These are phyloP conservation scores for Alviniconcha marisindica DNA, from an alignment of 1,140 invertebrate species.

Conservation along the genomic window DNA sequence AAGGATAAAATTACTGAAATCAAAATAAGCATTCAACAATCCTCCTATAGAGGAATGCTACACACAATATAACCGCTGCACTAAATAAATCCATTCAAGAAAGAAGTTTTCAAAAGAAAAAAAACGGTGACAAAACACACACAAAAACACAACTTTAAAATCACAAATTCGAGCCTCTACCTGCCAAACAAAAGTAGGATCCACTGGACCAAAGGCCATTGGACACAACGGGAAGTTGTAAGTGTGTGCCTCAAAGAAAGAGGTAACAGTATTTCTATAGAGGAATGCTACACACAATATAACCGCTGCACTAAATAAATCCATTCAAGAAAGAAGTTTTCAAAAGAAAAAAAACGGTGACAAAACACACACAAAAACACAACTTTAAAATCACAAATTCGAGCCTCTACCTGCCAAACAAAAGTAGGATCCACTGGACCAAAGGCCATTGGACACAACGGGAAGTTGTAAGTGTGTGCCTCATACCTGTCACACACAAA, in stretches of 20 bases:
- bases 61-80: not conserved
- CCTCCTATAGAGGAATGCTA: no score
- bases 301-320: not conserved
- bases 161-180: slow-evolving; percentile 38
- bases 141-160: not conserved
- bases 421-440: slow-evolving; percentile 80
- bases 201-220: slow-evolving; percentile 79
- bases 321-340: not conserved
- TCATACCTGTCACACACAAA: slow-evolving; percentile 76
- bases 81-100: not conserved
- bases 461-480: slow-evolving; percentile 82
- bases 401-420: slow-evolving; percentile 76
- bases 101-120: not conserved
- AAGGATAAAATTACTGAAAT: no score
- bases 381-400: not conserved
- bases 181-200: slow-evolving; percentile 80
- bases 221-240: slow-evolving; percentile 85
- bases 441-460: slow-evolving; percentile 82
- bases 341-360: no score
- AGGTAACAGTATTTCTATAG: no score
- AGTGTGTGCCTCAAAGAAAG: slow-evolving; percentile 73
- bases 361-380: not conserved
- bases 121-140: no score
- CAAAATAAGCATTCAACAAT: not conserved
- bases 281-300: no score